phyloP scores from a whole-genome alignment of 2,113 vertebrate species.

The Grantiella picta region DNA sequence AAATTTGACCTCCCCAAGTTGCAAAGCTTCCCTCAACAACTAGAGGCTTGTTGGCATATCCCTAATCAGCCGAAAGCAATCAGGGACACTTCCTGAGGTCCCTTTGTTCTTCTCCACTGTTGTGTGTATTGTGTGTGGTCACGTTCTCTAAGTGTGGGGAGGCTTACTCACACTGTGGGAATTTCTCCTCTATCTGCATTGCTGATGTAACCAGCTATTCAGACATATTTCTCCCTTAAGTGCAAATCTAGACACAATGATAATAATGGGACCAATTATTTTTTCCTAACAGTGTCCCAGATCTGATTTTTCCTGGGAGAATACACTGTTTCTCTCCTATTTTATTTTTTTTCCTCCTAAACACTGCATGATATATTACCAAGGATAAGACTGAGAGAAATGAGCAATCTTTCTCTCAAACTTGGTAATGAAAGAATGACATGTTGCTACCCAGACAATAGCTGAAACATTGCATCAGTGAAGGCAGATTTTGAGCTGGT shows the following conservation, averaged over 20 bases:
- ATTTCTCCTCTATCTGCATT: conserved; percentile 45
- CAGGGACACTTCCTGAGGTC: conserved; percentile 25
- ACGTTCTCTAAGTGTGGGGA: conserved; percentile 35
- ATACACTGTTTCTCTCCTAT: background rate
- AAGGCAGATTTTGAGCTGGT: background rate
- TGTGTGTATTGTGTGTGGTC: conserved; percentile 32
- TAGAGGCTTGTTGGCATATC: conserved; percentile 34
- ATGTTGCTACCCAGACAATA: background rate
- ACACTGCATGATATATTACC: background rate
- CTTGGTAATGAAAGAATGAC: background rate
- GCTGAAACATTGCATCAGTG: background rate
- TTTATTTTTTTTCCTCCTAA: background rate
- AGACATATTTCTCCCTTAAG: conserved; percentile 49
- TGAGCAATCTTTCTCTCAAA: background rate
- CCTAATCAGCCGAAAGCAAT: conserved; percentile 49
- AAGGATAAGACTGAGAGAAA: conserved; percentile 11
- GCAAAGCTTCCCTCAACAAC: conserved; percentile 12
- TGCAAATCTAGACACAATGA: conserved; percentile 33
- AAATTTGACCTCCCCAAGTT: conserved; percentile 17
- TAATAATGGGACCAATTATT: conserved; percentile 28
- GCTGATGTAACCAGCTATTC: conserved; percentile 37
- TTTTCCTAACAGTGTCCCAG: conserved; percentile 51
- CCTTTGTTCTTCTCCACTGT: conserved; percentile 21
- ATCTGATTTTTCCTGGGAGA: conserved; percentile 53
- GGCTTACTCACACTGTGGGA: conserved; percentile 22